Conservation (phyloP, 2,888 invertebrate genomes). For the Emmelina monodactyla region DNA sequence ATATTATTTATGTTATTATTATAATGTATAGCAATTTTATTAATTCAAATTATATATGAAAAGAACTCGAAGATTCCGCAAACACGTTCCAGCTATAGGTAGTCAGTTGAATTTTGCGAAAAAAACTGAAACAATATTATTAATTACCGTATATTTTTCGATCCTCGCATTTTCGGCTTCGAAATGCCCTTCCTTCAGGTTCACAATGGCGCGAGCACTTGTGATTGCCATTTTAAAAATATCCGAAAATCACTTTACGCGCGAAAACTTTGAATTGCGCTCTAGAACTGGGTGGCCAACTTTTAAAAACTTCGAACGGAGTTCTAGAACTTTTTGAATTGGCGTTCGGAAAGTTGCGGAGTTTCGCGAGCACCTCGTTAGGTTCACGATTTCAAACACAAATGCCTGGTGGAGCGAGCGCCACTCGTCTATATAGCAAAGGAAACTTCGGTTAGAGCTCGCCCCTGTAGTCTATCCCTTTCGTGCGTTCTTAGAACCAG, state of each 20-base stretch:
- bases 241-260: slow-evolving; percentile 39
- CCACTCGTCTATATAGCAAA: slow-evolving; percentile 58
- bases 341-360: too few relatives aligned
- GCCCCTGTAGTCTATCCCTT: background rate
- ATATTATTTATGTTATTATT: too few relatives aligned
- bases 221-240: slow-evolving; percentile 50
- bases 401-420: slow-evolving; percentile 54
- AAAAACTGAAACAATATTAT: background rate
- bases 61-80: background rate
- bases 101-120: background rate
- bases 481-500: background rate
- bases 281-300: slow-evolving; percentile 29
- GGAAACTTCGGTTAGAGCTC: slow-evolving; percentile 17
- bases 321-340: too few relatives aligned
- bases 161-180: slow-evolving; percentile 50
- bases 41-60: too few relatives aligned
- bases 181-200: slow-evolving; percentile 48
- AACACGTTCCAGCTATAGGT: background rate
- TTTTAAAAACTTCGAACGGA: too few relatives aligned
- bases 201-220: slow-evolving; percentile 49
- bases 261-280: slow-evolving; percentile 25
- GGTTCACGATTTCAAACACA: slow-evolving; percentile 55
- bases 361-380: slow-evolving; percentile 43
- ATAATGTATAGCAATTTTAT: too few relatives aligned
- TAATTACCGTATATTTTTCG: slow-evolving; percentile 52